These are phyloP conservation scores for Nipponacmea schrenckii DNA, from an alignment of 2,888 invertebrate genomes.

Conservation along the genomic window DNA sequence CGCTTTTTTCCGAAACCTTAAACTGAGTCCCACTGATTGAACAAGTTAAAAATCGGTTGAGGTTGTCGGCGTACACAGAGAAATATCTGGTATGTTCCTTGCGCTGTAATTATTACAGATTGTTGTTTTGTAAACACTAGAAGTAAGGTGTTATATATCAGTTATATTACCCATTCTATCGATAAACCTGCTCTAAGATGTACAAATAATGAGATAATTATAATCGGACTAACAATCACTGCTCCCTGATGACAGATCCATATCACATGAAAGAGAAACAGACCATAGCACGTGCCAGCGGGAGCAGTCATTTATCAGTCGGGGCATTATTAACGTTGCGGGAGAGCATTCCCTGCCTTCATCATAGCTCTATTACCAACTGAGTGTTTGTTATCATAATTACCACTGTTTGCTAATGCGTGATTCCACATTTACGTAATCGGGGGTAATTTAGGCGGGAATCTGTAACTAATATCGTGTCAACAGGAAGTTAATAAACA, in stretches of 20 bases:
- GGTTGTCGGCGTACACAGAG: no score
- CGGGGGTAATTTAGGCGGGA: slow-evolving; percentile 4
- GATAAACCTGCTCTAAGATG: neutral
- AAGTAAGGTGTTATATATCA: neutral
- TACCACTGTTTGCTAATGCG: slow-evolving; percentile 6
- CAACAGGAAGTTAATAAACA: slow-evolving; percentile 1
- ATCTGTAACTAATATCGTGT: slow-evolving; percentile 6
- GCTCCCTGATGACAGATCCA: slow-evolving; percentile 8
- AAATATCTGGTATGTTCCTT: no score
- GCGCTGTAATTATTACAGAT: no score
- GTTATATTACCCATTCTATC: neutral
- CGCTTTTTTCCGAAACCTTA: no score
- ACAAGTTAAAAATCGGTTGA: no score
- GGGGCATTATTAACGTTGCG: slow-evolving; percentile 2
- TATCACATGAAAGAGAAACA: slow-evolving; percentile 9
- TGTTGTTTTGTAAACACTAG: no score
- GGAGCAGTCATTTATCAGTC: slow-evolving; percentile 5
- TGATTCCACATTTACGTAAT: slow-evolving; percentile 6
- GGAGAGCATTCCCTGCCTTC: slow-evolving; percentile 7
- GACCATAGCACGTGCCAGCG: slow-evolving; percentile 4
- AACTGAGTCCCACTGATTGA: no score
- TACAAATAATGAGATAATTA: neutral
- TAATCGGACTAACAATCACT: slow-evolving; percentile 2
- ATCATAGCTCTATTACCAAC: neutral
- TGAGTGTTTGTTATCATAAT: slow-evolving; percentile 7